phyloP scores from a whole-genome alignment of 2,888 invertebrate genomes.

The Drosophila antonietae region DNA sequence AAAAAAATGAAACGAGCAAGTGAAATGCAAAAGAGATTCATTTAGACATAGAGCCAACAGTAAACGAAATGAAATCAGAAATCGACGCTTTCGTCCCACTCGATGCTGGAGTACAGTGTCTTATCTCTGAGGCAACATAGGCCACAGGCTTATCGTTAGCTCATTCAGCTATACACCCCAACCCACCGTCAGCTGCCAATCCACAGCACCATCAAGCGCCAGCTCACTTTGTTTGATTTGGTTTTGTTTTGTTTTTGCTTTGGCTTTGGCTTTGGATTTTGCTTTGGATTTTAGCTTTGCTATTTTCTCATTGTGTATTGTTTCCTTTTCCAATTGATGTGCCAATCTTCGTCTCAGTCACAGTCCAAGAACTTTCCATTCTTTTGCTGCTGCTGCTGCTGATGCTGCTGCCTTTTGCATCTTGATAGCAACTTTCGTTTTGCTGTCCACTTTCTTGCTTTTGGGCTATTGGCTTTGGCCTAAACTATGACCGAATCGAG shows the following conservation, averaged over 20 bases:
- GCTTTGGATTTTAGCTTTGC: constrained; percentile 23
- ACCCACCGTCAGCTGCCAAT: not conserved
- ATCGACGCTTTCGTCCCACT: constrained; percentile 41
- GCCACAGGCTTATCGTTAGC: constrained; percentile 57
- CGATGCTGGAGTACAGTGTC: constrained; percentile 18
- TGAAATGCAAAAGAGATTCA: constrained; percentile 37
- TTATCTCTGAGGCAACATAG: constrained; percentile 44
- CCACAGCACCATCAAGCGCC: not conserved
- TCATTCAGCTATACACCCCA: constrained; percentile 6
- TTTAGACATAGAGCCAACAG: constrained; percentile 44
- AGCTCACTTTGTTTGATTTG: constrained; percentile 58
- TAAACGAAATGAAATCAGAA: constrained; percentile 67
- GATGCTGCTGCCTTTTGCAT: constrained; percentile 22
- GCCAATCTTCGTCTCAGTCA: constrained; percentile 17
- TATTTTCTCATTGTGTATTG: constrained; percentile 27
- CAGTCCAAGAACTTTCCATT: constrained; percentile 8
- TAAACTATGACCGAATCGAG: not conserved
- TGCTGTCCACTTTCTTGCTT: not conserved
- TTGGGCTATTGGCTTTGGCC: constrained; percentile 7
- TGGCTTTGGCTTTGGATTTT: constrained; percentile 27
- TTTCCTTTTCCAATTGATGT: constrained; percentile 36
- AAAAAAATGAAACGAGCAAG: not conserved
- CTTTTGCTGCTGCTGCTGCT: constrained; percentile 5
- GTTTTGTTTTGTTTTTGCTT: constrained; percentile 20
- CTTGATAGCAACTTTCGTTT: constrained; percentile 35